Evolutionary conservation across 2,888 invertebrate genomes (phyloP), one percentile per base, ranked within the genome.

Genomic region (Oscheius sp.): DNA sequence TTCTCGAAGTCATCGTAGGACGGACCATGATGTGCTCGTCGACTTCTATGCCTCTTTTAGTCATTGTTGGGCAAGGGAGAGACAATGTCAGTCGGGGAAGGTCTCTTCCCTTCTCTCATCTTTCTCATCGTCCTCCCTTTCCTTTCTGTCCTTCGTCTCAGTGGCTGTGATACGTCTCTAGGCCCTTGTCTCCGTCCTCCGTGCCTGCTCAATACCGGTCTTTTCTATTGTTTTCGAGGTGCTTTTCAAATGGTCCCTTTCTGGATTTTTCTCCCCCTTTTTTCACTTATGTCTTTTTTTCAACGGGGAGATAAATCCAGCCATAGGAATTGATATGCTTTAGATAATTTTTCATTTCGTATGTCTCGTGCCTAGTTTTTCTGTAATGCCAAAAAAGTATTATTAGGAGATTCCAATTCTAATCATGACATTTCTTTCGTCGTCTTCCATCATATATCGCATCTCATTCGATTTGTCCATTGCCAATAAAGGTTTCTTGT

Each of bases 41-140:
- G 82, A 82, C 68, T 82, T 83, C 72, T 82, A 81, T 71, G 78
- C 82, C 9, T 77, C 78, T 2, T 50, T 69, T 41, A 77, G 73
- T 20, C 81, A 82, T 62, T 82, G 82, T 57, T 63, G 71, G 50
- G 71, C 73, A 2, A 70, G 82, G 32, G 67, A 67, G 57, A 68
- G 66, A 17, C 65, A 71, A 47, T 76, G 76, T 32, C n/a, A n/a
- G n/a, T n/a, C n/a, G n/a, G n/a, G n/a, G n/a, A n/a, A n/a, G n/a
- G n/a, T n/a, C n/a, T n/a, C n/a, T n/a, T n/a, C n/a, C n/a, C n/a
- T n/a, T n/a, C n/a, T n/a, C n/a, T n/a, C n/a, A n/a, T n/a, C n/a
- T n/a, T n/a, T n/a, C n/a, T n/a, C n/a, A n/a, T 50, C 17, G 22
- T n/a, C 50, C 26, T 14, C 12, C 17, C n/a, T 26, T n/a, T n/a